Conservation (phyloP, 2,888 invertebrate species). For the Marasmarcha lunaedactyla region DNA sequence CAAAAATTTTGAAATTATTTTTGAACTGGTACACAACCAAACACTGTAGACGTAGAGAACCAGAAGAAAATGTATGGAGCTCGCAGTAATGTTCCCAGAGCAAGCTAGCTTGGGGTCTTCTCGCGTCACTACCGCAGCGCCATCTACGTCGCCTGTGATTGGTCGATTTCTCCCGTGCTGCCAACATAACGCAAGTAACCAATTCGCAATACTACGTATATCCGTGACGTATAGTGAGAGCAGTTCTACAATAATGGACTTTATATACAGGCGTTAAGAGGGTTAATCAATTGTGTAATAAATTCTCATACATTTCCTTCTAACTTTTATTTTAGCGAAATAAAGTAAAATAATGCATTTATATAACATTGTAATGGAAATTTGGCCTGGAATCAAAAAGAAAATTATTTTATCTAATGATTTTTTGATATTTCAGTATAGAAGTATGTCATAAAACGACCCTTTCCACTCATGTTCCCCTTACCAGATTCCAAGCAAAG, state of each 20-base stretch:
- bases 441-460: slow-evolving; percentile 64
- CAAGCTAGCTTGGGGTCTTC: slow-evolving; percentile 63
- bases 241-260: slow-evolving; percentile 22
- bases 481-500: slow-evolving; percentile 52
- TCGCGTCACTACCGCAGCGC: slow-evolving; percentile 60
- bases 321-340: slow-evolving; percentile 24
- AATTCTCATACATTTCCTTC: slow-evolving; percentile 49
- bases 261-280: slow-evolving; percentile 10
- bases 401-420: slow-evolving; percentile 29
- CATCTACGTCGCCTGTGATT: slow-evolving; percentile 53
- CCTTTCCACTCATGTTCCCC: slow-evolving; percentile 47
- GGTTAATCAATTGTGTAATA: slow-evolving; percentile 17
- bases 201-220: slow-evolving; percentile 60
- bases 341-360: no score
- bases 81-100: slow-evolving; percentile 64
- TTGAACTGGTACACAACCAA: slow-evolving; percentile 69
- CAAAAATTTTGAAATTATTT: slow-evolving; percentile 70
- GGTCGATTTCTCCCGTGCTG: slow-evolving; percentile 34
- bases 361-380: background rate
- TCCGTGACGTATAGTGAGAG: slow-evolving; percentile 42
- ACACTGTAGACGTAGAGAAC: slow-evolving; percentile 67
- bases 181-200: slow-evolving; percentile 37
- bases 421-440: slow-evolving; percentile 36
- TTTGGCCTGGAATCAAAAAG: background rate
- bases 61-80: slow-evolving; percentile 71